These are phyloP conservation scores for Anoplolepis gracilipes DNA, from an alignment of 1,140 invertebrate genomes.

Conservation along the genomic window DNA sequence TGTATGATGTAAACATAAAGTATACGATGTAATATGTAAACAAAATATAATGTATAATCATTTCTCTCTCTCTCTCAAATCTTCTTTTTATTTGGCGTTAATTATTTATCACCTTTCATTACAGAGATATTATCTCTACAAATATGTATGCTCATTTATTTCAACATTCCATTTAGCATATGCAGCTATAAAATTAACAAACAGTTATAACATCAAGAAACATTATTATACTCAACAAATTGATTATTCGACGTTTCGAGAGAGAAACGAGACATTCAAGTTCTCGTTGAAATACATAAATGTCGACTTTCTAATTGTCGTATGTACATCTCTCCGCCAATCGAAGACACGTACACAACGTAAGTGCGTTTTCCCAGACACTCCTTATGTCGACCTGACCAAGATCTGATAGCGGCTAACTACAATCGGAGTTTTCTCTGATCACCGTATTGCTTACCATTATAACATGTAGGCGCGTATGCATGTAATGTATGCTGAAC, in stretches of 20 bases:
- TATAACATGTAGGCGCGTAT: conserved; percentile 79
- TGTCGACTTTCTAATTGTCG: conserved; percentile 64
- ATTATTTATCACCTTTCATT: conserved; percentile 21
- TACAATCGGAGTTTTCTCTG: conserved; percentile 81
- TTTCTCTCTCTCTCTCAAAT: neutral
- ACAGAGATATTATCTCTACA: neutral
- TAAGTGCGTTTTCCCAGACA: conserved; percentile 82
- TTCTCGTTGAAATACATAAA: conserved; percentile 21
- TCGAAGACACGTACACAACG: conserved; percentile 54
- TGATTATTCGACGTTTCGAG: conserved; percentile 16
- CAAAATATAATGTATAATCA: neutral
- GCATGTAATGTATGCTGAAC: conserved; percentile 73
- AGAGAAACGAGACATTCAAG: neutral
- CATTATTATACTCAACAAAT: conserved; percentile 4
- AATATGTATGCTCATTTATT: neutral
- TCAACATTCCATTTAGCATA: neutral
- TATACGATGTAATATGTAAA: neutral
- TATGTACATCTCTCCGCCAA: conserved; percentile 46
- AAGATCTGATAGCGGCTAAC: conserved; percentile 82
- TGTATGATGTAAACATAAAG: neutral
- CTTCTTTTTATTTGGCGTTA: neutral
- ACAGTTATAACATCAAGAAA: neutral
- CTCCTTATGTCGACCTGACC: conserved; percentile 78
- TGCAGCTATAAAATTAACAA: neutral
- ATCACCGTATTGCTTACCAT: conserved; percentile 81